A percentile compares a stretch with the other conserved stretches of the same genome.
Evolutionary conservation across 2,888 invertebrate species (phyloP).

Genomic region (Rugalucina vietnamica): DNA sequence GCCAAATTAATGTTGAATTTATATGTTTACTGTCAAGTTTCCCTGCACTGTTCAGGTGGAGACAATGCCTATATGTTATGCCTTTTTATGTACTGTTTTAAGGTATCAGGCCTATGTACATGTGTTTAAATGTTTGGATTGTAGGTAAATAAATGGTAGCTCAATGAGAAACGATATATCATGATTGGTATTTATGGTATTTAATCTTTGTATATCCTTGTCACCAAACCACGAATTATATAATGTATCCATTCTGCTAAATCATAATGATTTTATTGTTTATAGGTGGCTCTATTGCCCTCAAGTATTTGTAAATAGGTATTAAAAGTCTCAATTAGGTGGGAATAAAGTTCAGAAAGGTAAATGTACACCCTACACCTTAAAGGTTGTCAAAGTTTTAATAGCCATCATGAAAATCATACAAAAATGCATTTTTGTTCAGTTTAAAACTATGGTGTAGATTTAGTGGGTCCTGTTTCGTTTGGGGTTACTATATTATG

Average conservation of each 20-base stretch:
- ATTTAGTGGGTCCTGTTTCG: too few relatives aligned
- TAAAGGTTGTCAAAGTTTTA: too few relatives aligned
- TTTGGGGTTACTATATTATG: too few relatives aligned
- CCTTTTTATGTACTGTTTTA: too few relatives aligned
- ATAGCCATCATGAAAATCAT: too few relatives aligned
- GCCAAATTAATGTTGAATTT: too few relatives aligned
- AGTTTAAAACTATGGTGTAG: not conserved
- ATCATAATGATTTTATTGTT: not conserved
- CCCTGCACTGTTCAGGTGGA: too few relatives aligned
- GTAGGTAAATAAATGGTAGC: too few relatives aligned
- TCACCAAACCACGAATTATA: not conserved
- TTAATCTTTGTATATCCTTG: not conserved
- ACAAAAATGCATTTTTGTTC: not conserved
- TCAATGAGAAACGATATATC: not conserved
- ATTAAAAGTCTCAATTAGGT: not conserved
- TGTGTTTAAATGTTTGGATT: too few relatives aligned
- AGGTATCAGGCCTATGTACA: too few relatives aligned
- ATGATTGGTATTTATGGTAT: not conserved
- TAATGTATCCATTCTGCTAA: not conserved
- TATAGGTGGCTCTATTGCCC: not conserved
- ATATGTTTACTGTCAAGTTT: too few relatives aligned
- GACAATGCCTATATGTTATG: too few relatives aligned
- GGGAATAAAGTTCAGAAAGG: not conserved
- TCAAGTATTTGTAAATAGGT: not conserved
- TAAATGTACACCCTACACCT: not conserved